Base-by-base conservation (phyloP, 2,113 vertebrate species). In the Mastomys coucha region DNA sequence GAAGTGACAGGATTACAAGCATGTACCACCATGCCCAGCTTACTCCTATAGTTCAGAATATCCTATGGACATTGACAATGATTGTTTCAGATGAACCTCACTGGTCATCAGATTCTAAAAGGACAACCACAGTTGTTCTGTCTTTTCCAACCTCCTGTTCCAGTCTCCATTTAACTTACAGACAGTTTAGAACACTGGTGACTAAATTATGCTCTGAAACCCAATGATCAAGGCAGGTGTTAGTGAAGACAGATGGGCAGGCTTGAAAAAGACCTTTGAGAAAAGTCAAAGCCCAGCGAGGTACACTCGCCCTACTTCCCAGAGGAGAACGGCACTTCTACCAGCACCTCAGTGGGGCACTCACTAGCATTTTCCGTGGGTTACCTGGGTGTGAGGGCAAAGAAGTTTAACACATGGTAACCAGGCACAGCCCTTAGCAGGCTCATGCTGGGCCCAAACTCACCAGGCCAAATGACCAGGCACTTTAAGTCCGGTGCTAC, bases 251-350 rank as follows among this genome's bases (percentile, higher is more conserved):
- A 36, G 91, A 73, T 65, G 80, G 36, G 51, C 42, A 58, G 53
- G 73, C 96, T 33, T 80, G 89, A 86, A 70, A 90, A 94, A 85
- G 81, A 63, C 26, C 58, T 65, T 33, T 80, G 91, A 88, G 63
- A 92, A 93, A 80, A 58, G 91, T 81, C 93, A 92, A 53, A 72
- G 51, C 53, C 81, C 13, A 33, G 45, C 78, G 84, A 49, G 8
- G 36, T 31, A 56, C 7, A 6, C 51, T 60, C 5, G 1, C 31
- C 82, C 42, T 7, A 1, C 19, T 69, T 60, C 72, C 4, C 39
- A 31, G 84, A 63, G 77, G 53, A 60, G 51, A 39, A 51, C 5
- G 51, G 26, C 22, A 28, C 60, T 12, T 73, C 69, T 20, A 31
- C 26, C 39, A 4, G 73, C 49, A 42, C 1, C 90, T 67, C 1